Base-by-base conservation (phyloP, 2,797 vertebrate genomes). In the Sebastes kiyomatsui region DNA sequence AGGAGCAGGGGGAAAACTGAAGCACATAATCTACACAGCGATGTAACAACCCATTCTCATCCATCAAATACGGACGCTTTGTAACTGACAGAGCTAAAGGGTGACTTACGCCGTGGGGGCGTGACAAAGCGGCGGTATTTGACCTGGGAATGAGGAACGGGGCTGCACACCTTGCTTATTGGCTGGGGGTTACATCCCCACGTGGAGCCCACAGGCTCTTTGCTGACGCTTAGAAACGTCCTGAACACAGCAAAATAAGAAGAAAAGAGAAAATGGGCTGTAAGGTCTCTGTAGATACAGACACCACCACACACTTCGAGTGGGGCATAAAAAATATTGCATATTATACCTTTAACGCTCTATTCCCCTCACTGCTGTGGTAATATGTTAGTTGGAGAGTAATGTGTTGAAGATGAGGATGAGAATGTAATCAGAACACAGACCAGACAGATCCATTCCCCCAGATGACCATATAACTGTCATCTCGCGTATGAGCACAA, bases 221-320 rank as follows among this genome's bases (percentile, higher is more conserved):
- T 52, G 46, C 46, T 52, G 46, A 52, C 46, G 2, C 18, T n/a
- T 18, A 20, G 46, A 46, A 46, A 46, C 6, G 6, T 46, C 16
- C 16, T 46, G 42, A 18, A 52, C 49, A 52, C 20, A n/a, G 49
- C 20, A 52, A 52, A 52, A 52, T n/a, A 52, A 52, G 3, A 52
- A 52, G 49, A 52, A 52, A 52, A 52, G 49, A 52, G 49, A 52
- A 52, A 52, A n/a, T n/a, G 42, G 42, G 42, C 20, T 49, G 42
- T n/a, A n/a, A 0, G 49, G 49, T 52, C 4, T 1, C 49, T n/a
- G 20, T n/a, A 52, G 0, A 52, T n/a, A 52, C 49, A 0, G 20
- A 52, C 20, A 52, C 49, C 8, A 52, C 49, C 3, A 52, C 49
- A 52, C 49, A 20, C 49, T 52, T 52, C 8, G 0, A 52, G 20